Base-by-base conservation (phyloP, 2,888 invertebrate genomes). In the Leptopterna dolabrata region DNA sequence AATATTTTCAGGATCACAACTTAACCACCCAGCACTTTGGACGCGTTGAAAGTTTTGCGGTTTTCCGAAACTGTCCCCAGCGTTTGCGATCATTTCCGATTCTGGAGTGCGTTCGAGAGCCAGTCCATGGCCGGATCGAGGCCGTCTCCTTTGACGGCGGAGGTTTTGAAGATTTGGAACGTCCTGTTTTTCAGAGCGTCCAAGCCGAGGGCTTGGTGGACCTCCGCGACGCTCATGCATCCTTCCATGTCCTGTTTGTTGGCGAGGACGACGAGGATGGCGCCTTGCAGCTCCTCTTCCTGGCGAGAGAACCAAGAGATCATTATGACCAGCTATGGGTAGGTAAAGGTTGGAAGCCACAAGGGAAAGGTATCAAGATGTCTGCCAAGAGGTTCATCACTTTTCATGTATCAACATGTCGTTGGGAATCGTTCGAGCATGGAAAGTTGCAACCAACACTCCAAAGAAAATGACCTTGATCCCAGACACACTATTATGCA, bases 231-330 rank as follows among this genome's bases (percentile, higher is more conserved):
- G 30, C 97, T 97, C 94, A 99, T 95, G 91, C 99, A 98, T 13
- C 99, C 99, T 55, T 98, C 96, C 95, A 99, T 98, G 92, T 99
- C 99, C 93, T 99, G 99, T 93, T 99, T 99, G 92, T 99, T 99
- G 80, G 99, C 99, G 91, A 99, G 93, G 76, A 99, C 98, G 86
- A 99, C 97, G 89, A 99, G 94, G 91, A 99, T 96, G 87, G 99
- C 98, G 91, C 97, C 97, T 90, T 97, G 96, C 91, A 99, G 93
- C 92, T 99, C 99, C 92, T 99, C 99, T 92, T 99, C 99, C 97
- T 98, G 91, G 76, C 91, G 13, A 24, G 43, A 29, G 29, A 81
- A 80, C 4, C 51, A 29, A 84, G 29, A 19, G 29, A 4, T 16
- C 4, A 73, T 73, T 47, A 19, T 14, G 11, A 71, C 19, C 11